phyloP scores from a whole-genome alignment of 2,113 vertebrate genomes.

The Neodontobutis hainanensis region DNA sequence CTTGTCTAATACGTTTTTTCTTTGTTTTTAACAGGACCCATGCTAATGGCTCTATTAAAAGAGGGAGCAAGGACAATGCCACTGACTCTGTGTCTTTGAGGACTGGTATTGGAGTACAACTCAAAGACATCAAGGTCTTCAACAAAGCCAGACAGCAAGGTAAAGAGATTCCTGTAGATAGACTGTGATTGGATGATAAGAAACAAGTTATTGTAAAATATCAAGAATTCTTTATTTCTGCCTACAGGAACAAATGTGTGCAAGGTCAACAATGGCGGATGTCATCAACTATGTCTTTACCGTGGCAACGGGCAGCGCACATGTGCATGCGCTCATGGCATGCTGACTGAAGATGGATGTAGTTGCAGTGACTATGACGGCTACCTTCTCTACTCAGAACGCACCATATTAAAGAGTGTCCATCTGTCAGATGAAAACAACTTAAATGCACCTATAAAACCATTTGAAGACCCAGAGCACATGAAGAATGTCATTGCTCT shows the following conservation, averaged over 20 bases:
- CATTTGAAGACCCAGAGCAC: constrained; percentile 93
- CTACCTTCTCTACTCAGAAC: constrained; percentile 95
- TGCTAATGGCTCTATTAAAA: constrained; percentile 96
- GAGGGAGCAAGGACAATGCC: constrained; percentile 94
- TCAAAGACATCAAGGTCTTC: constrained; percentile 99
- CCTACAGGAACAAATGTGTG: constrained; percentile 91
- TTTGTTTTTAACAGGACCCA: constrained; percentile 84
- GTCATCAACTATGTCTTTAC: constrained; percentile 95
- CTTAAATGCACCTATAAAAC: constrained; percentile 93
- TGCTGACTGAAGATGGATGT: constrained; percentile 86
- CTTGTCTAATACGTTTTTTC: not conserved
- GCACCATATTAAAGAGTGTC: constrained; percentile 96
- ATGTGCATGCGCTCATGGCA: constrained; percentile 93
- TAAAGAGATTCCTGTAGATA: constrained; percentile 38
- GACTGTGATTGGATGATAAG: no score
- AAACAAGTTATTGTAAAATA: not conserved
- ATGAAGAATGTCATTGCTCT: constrained; percentile 98
- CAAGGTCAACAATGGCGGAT: constrained; percentile 87
- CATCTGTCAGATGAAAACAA: constrained; percentile 95
- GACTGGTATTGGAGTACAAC: constrained; percentile 93
- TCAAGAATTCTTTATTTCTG: not conserved
- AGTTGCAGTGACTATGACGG: constrained; percentile 92
- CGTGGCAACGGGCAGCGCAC: constrained; percentile 81
- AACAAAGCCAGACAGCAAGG: constrained; percentile 94
- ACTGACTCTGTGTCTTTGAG: constrained; percentile 91